Conservation (phyloP, 2,113 vertebrate genomes). For the Vimba vimba region DNA sequence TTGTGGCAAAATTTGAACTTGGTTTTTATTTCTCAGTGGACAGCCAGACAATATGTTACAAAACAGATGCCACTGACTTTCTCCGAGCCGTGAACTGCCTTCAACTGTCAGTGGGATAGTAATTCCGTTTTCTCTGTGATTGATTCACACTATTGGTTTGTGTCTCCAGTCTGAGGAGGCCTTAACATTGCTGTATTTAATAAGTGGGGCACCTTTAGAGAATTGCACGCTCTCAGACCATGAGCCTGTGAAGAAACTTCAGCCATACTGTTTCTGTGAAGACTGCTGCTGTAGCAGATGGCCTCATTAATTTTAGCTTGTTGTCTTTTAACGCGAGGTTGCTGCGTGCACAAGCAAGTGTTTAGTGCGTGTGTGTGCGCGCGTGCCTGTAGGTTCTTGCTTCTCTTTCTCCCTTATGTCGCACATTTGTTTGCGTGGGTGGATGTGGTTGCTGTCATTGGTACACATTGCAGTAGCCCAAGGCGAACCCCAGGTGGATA, state of each 20-base stretch:
- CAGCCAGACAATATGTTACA: not conserved
- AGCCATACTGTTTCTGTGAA: slow-evolving; percentile 54
- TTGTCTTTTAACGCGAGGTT: slow-evolving; percentile 65
- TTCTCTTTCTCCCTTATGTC: slow-evolving; percentile 21
- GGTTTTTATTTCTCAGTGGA: slow-evolving; percentile 16
- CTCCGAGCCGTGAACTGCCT: not conserved
- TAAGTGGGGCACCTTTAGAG: slow-evolving; percentile 32
- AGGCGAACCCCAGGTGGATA: slow-evolving; percentile 33
- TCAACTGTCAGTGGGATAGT: not conserved
- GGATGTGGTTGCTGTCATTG: slow-evolving; percentile 43
- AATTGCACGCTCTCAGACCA: slow-evolving; percentile 16
- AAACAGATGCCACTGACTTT: slow-evolving; percentile 26
- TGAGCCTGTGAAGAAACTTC: slow-evolving; percentile 7
- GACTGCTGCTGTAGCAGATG: slow-evolving; percentile 60
- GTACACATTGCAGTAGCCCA: slow-evolving; percentile 20
- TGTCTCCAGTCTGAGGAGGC: not conserved
- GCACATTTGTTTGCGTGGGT: slow-evolving; percentile 23
- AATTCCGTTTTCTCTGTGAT: slow-evolving; percentile 35
- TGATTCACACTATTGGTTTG: slow-evolving; percentile 14
- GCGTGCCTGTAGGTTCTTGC: not conserved
- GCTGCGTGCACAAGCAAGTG: slow-evolving; percentile 52
- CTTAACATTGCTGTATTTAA: slow-evolving; percentile 12
- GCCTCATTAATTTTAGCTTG: slow-evolving; percentile 70
- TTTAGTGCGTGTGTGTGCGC: not conserved
- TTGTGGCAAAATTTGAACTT: not conserved